phyloP scores from a whole-genome alignment of 2,113 vertebrate genomes.

The Speoplatyrhinus poulsoni region DNA sequence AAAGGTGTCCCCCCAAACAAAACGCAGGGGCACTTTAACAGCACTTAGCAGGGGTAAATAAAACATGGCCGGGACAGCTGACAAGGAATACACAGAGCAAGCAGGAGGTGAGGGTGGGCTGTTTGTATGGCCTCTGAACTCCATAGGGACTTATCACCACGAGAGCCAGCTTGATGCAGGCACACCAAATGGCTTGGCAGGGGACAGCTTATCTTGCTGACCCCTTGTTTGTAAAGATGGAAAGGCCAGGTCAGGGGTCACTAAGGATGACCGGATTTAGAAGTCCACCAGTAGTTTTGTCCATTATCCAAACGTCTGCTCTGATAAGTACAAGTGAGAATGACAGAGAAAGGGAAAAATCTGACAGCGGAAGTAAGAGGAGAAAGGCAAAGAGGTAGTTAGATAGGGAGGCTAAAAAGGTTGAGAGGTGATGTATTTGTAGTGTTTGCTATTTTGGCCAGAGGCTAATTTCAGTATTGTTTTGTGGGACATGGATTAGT shows the following conservation, averaged over 20 bases:
- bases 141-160: slow-evolving; percentile 71
- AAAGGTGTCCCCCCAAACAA: slow-evolving; percentile 34
- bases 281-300: slow-evolving; percentile 66
- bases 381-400: slow-evolving; percentile 53
- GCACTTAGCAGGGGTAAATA: slow-evolving; percentile 65
- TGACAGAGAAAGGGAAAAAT: slow-evolving; percentile 65
- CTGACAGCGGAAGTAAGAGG: slow-evolving; percentile 68
- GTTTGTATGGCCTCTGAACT: slow-evolving; percentile 74
- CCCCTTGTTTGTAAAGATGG: slow-evolving; percentile 78
- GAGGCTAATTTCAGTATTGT: slow-evolving; percentile 30
- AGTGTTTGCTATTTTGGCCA: slow-evolving; percentile 37
- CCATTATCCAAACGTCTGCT: slow-evolving; percentile 75
- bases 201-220: slow-evolving; percentile 72
- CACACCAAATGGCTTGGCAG: slow-evolving; percentile 65
- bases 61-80: slow-evolving; percentile 53
- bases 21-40: slow-evolving; percentile 58
- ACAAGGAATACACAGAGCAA: slow-evolving; percentile 62
- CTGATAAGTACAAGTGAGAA: slow-evolving; percentile 78
- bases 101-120: slow-evolving; percentile 64
- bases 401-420: slow-evolving; percentile 55
- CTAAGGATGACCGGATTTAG: slow-evolving; percentile 75
- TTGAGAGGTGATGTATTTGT: slow-evolving; percentile 57
- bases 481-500: slow-evolving; percentile 38
- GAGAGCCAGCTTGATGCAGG: slow-evolving; percentile 63
- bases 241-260: slow-evolving; percentile 75